A percentile compares a stretch with the other conserved stretches of the same genome.
Evolutionary conservation across 92 coral and sea anemone genomes (phyloP).

Genomic region (Siderastrea radians): DNA sequence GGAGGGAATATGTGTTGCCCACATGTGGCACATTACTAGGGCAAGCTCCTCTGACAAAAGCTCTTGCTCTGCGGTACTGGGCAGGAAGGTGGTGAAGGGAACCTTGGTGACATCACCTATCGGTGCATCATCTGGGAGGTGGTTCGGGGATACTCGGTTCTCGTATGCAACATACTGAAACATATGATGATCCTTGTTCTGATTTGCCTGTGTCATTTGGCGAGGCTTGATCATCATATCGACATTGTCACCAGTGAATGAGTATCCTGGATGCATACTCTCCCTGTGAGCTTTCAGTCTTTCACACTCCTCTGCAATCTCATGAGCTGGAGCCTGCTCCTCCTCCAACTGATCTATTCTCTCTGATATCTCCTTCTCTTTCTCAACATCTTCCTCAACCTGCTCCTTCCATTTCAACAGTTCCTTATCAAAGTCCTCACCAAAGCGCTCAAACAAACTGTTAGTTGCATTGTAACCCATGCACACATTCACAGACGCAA

Average conservation of each 20-base stretch:
- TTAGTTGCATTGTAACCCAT: slow-evolving; percentile 43
- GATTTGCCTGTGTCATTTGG: too few relatives aligned
- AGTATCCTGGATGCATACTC: too few relatives aligned
- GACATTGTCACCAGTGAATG: too few relatives aligned
- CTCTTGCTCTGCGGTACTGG: slow-evolving; percentile 48
- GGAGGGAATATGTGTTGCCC: slow-evolving; percentile 52
- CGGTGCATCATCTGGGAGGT: too few relatives aligned
- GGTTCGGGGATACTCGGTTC: too few relatives aligned
- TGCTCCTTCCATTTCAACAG: slow-evolving; percentile 5
- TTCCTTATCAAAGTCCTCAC: slow-evolving; percentile 40
- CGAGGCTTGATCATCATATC: too few relatives aligned
- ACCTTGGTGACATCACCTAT: slow-evolving; percentile 20
- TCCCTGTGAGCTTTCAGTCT: too few relatives aligned
- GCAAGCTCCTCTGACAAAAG: slow-evolving; percentile 25
- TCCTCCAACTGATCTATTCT: too few relatives aligned
- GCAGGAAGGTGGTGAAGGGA: slow-evolving; percentile 63
- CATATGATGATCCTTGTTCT: too few relatives aligned
- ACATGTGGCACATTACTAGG: slow-evolving; percentile 11
- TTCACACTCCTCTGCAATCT: too few relatives aligned
- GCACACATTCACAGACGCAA: slow-evolving; percentile 31
- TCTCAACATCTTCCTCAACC: slow-evolving; percentile 20
- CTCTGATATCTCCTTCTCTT: slow-evolving; percentile 8
- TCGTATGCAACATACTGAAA: too few relatives aligned
- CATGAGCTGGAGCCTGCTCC: too few relatives aligned
- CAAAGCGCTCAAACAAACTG: slow-evolving; percentile 26